A percentile compares a stretch with the other conserved stretches of the same genome.
phyloP scores from a whole-genome alignment of 2,888 invertebrate genomes.

The Chironomus riparius region DNA sequence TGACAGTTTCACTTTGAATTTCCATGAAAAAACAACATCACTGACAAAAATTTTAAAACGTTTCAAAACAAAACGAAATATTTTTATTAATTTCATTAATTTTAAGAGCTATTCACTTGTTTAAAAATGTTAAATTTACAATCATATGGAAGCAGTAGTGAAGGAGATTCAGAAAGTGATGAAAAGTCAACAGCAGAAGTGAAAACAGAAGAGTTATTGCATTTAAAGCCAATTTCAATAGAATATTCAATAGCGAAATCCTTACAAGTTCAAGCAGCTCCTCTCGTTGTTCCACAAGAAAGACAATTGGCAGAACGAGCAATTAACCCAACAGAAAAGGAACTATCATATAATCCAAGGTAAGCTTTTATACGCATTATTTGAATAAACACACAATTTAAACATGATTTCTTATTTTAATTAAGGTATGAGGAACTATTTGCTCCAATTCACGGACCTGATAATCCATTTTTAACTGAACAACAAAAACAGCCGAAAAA shows the following conservation, averaged over 20 bases:
- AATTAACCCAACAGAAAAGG: constrained; percentile 70
- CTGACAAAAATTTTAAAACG: not conserved
- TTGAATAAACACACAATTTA: too few relatives aligned
- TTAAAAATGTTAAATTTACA: constrained; percentile 59
- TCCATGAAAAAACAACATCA: not conserved
- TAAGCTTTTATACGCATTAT: too few relatives aligned
- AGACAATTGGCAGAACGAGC: constrained; percentile 44
- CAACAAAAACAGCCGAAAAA: constrained; percentile 84
- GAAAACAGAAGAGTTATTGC: constrained; percentile 37
- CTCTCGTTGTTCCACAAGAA: constrained; percentile 72
- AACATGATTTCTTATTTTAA: too few relatives aligned
- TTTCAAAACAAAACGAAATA: constrained; percentile 12
- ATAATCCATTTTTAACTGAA: constrained; percentile 85
- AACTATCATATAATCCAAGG: constrained; percentile 83
- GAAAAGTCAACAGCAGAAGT: constrained; percentile 35
- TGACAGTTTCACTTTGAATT: too few relatives aligned
- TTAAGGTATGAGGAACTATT: constrained; percentile 75
- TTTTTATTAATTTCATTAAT: constrained; percentile 12
- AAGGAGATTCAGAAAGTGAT: constrained; percentile 34
- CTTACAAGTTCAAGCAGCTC: constrained; percentile 70
- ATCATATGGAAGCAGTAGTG: constrained; percentile 65
- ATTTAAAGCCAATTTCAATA: constrained; percentile 49
- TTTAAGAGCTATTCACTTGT: not conserved
- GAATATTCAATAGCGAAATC: constrained; percentile 53
- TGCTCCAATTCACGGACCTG: constrained; percentile 84